Base-by-base conservation (phyloP, 1,140 invertebrate species). In the Drosophila lacteicornis region DNA sequence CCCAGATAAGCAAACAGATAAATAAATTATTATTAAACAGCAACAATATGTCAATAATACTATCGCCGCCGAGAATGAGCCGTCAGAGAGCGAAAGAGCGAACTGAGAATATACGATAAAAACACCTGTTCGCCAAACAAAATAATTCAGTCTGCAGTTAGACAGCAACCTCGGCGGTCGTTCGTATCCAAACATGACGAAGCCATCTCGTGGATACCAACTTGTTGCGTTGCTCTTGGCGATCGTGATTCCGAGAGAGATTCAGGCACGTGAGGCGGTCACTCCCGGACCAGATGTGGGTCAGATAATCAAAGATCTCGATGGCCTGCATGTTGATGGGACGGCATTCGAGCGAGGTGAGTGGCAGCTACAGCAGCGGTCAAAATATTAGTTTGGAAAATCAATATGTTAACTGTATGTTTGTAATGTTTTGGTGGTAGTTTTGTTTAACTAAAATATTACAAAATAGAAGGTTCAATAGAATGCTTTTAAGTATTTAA, bases 301-400 rank as follows among this genome's bases (percentile, higher is more conserved):
- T 79, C 83, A 91, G 47, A 75, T 91, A 17, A 74, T 91, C 13
- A 75, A 80, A 82, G 80, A 88, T 45, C 49, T 87, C 30, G 63
- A 80, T 55, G 76, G 59, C 22, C 40, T 80, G 50, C 66, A 82
- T 38, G 17, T 82, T 15, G 57, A 77, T 46, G 61, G 47, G 30
- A 11, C 45, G 22, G 19, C 49, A 7, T 27, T 53, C 46, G 42
- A 51, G 17, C 11, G 19, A 15, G 80, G 83, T 87, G 49, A 77
- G 76, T 76, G 5, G 45, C 8, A 13, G 36, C 9, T 0, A 25
- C 4, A 25, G 36, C 13, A 11, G 13, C 13, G 7, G 2, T 38
- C 1, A 2, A 11, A 38, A 38, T 11, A 25, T 2, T 40, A 40
- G 19, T 3, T 17, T 0, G 2, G 12, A 12, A 27, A 33, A 47